phyloP scores from a whole-genome alignment of 2,113 vertebrate species.

The Phocoena phocoena region DNA sequence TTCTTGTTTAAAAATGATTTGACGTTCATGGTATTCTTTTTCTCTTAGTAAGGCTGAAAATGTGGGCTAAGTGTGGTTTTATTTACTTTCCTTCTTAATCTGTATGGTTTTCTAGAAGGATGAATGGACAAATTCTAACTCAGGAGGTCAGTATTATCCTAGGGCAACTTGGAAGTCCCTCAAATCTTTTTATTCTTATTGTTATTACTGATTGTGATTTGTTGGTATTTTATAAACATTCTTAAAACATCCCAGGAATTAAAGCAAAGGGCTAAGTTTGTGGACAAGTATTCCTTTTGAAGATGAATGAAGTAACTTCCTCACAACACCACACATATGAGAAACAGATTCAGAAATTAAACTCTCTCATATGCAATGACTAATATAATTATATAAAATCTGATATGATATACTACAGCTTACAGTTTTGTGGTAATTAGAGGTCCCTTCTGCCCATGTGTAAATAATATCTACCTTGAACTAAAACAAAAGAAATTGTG shows the following conservation, averaged over 20 bases:
- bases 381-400: neutral
- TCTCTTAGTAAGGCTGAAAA: neutral
- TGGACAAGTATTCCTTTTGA: neutral
- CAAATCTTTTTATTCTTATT: conserved; percentile 22
- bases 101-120: neutral
- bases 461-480: conserved; percentile 5
- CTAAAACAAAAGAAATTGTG: neutral
- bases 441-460: neutral
- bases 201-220: neutral
- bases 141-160: neutral
- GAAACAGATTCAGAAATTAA: conserved; percentile 12
- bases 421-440: neutral
- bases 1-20: conserved; percentile 13
- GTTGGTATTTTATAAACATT: neutral
- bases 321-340: neutral
- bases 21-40: neutral
- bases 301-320: conserved; percentile 13
- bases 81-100: neutral
- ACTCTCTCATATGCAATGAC: neutral
- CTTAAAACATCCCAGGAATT: neutral
- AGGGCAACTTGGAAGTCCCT: neutral
- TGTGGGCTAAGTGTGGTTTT: neutral
- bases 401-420: neutral
- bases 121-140: neutral
- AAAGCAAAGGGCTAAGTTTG: conserved; percentile 18